A percentile compares a stretch with the other conserved stretches of the same genome.
These are phyloP conservation scores for Astur gentilis DNA, from an alignment of 2,113 vertebrate genomes.

Conservation along the genomic window DNA sequence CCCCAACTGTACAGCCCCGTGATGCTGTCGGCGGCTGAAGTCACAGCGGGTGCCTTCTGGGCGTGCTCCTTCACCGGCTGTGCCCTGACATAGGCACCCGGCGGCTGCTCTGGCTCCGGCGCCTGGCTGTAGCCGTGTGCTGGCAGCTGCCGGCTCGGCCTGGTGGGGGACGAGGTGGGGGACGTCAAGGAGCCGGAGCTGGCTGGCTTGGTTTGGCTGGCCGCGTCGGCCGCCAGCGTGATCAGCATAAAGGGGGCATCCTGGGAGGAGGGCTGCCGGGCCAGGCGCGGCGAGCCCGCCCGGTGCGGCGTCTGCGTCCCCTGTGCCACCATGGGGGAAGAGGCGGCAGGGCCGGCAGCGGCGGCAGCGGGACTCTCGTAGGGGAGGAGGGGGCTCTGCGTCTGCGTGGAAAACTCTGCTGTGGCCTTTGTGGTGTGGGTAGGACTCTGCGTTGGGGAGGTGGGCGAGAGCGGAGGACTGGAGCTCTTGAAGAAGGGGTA, in stretches of 20 bases:
- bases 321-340: conserved; percentile 79
- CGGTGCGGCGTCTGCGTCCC: conserved; percentile 82
- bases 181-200: conserved; percentile 86
- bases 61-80: conserved; percentile 61
- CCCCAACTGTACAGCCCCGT: conserved; percentile 80
- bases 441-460: conserved; percentile 88
- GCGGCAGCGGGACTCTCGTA: conserved; percentile 45
- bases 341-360: conserved; percentile 37
- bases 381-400: conserved; percentile 74
- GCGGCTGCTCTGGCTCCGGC: conserved; percentile 67
- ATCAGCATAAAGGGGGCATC: conserved; percentile 89
- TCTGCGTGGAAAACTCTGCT: conserved; percentile 91
- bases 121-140: conserved; percentile 78
- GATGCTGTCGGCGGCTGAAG: conserved; percentile 69
- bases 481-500: conserved; percentile 85
- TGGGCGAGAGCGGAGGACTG: conserved; percentile 87
- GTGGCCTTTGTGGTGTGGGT: conserved; percentile 72
- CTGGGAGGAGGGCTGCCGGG: conserved; percentile 88
- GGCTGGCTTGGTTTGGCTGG: conserved; percentile 81
- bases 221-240: conserved; percentile 82
- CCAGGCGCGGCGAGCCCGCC: conserved; percentile 76
- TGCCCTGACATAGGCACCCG: conserved; percentile 71
- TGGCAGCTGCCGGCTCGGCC: conserved; percentile 74
- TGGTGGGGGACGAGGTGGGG: conserved; percentile 86
- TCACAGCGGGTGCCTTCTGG: conserved; percentile 68